Percentiles rank a stretch among this genome's conserved stretches.
These are phyloP conservation scores for Coronaproctus castanopsis DNA, from an alignment of 2,888 invertebrate species.

Conservation along the genomic window DNA sequence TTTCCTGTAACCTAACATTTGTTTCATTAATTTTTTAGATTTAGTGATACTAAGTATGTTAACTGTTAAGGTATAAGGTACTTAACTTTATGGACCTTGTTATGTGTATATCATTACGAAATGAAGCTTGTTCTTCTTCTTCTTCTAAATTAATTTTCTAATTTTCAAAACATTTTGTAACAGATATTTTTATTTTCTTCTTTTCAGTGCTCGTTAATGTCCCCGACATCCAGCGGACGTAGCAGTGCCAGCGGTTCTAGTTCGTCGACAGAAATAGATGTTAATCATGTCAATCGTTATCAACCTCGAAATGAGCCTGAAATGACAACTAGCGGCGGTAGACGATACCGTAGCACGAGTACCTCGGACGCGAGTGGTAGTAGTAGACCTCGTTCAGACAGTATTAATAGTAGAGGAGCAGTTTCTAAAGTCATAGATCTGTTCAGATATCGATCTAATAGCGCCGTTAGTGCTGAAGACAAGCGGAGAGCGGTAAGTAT, in stretches of 20 bases:
- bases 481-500: slow-evolving; percentile 46
- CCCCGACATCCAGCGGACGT: slow-evolving; percentile 25
- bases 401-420: slow-evolving; percentile 31
- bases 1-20: no score
- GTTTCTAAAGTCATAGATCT: slow-evolving; percentile 85
- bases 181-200: no score
- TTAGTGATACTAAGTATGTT: no score
- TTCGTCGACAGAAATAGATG: slow-evolving; percentile 18
- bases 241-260: slow-evolving; percentile 23
- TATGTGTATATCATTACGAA: no score
- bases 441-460: slow-evolving; percentile 57
- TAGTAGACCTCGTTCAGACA: slow-evolving; percentile 21
- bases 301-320: slow-evolving; percentile 9
- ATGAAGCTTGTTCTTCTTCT: no score
- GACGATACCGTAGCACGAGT: slow-evolving; percentile 14
- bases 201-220: slow-evolving; percentile 32
- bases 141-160: no score
- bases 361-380: slow-evolving; percentile 14
- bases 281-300: neutral
- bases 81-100: no score
- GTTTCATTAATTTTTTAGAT: no score
- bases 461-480: slow-evolving; percentile 45
- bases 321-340: slow-evolving; percentile 8
- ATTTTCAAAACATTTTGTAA: no score
- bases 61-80: no score